Conservation (phyloP, 2,797 vertebrate species). For the Silurus aristotelis region DNA sequence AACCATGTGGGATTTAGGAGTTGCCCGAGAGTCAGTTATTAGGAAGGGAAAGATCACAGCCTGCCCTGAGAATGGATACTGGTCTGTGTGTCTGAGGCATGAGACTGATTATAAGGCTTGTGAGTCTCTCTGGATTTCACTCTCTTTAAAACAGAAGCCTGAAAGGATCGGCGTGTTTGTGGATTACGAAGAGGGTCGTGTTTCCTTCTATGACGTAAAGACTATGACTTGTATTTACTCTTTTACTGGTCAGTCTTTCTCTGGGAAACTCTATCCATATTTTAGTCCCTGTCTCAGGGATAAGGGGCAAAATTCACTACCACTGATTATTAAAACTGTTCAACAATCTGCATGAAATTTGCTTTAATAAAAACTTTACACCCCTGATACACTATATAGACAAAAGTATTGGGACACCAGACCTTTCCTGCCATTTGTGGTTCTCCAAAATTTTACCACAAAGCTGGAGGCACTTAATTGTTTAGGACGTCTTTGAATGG, state of each 20-base stretch:
- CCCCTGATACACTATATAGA: background rate
- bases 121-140: background rate
- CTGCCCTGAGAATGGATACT: conserved; percentile 53
- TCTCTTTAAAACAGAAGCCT: conserved; percentile 27
- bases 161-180: conserved; percentile 44
- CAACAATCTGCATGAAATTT: background rate
- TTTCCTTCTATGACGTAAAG: conserved; percentile 15
- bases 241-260: background rate
- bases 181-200: conserved; percentile 29
- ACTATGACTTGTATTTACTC: background rate
- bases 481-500: no score
- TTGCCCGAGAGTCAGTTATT: conserved; percentile 54
- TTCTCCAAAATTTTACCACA: no score
- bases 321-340: conserved; percentile 6
- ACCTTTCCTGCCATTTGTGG: no score
- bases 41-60: conserved; percentile 48
- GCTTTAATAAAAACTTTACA: background rate
- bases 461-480: no score
- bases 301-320: background rate
- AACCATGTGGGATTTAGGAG: conserved; percentile 59
- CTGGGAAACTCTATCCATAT: conserved; percentile 4
- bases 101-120: conserved; percentile 57
- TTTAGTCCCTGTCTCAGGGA: conserved; percentile 11
- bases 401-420: no score
- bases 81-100: conserved; percentile 57